Evolutionary conservation across 2,797 vertebrate species (phyloP).

Genomic region (Paguma larvata): DNA sequence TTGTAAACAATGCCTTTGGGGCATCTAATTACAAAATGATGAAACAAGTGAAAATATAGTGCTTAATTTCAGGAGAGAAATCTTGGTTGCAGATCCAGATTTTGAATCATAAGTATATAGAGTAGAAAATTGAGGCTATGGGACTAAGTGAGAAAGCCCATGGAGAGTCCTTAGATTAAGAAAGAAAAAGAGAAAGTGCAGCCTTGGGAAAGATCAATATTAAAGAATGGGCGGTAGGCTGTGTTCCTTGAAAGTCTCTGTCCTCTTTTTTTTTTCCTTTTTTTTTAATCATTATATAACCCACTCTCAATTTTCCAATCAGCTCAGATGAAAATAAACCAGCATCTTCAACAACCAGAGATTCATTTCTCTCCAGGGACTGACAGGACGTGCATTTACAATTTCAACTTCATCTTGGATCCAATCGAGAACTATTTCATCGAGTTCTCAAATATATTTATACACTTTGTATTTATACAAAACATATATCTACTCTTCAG

Average conservation of each 20-base stretch:
- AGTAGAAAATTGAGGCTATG: neutral
- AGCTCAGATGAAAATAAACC: neutral
- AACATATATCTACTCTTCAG: neutral
- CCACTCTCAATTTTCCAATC: neutral
- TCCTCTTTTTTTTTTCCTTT: neutral
- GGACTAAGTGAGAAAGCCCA: neutral
- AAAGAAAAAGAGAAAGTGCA: neutral
- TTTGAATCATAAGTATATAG: neutral
- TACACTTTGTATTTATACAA: neutral
- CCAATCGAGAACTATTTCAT: slow-evolving; percentile 6
- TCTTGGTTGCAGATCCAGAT: neutral
- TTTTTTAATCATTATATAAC: neutral
- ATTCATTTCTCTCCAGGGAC: neutral
- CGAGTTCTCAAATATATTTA: neutral
- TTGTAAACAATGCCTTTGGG: neutral
- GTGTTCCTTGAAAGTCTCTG: neutral
- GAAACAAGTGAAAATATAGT: neutral
- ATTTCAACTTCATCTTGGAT: neutral
- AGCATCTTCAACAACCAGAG: neutral
- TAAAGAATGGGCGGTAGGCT: neutral
- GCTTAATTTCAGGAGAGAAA: neutral
- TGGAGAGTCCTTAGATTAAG: neutral
- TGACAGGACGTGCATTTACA: neutral
- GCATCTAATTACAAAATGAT: neutral
- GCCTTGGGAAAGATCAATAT: neutral